phyloP scores from a whole-genome alignment of 2,113 vertebrate species.

The Condylura cristata region DNA sequence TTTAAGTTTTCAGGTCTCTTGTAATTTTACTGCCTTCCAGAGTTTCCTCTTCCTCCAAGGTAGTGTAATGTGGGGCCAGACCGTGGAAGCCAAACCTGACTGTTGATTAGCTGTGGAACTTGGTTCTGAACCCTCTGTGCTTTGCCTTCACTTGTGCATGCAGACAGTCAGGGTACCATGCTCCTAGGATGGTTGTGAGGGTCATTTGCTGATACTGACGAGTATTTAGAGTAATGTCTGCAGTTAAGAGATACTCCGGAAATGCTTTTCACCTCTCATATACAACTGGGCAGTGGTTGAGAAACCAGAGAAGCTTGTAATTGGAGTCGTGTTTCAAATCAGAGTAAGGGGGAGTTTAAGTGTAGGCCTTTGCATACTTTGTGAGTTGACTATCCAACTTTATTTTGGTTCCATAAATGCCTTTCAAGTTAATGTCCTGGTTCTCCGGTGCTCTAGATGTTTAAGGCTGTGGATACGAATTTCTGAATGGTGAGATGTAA shows the following conservation, averaged over 20 bases:
- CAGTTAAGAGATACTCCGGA: background rate
- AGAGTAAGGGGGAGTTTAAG: background rate
- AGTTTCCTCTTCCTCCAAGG: background rate
- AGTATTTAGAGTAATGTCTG: background rate
- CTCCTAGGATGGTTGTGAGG: background rate
- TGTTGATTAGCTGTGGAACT: background rate
- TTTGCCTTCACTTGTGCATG: background rate
- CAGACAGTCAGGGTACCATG: background rate
- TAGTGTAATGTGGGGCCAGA: rapidly evolving
- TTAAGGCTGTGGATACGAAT: background rate
- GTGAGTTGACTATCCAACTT: background rate
- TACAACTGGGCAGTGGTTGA: background rate
- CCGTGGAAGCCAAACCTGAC: background rate
- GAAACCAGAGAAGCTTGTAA: background rate
- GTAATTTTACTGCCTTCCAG: background rate
- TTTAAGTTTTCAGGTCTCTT: background rate
- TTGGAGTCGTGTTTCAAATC: background rate
- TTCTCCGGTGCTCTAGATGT: too few species aligned
- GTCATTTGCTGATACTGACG: too few species aligned
- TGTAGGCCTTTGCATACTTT: rapidly evolving
- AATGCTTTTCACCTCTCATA: rapidly evolving
- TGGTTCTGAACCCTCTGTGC: background rate
- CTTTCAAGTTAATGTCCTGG: rapidly evolving
- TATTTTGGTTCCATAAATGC: rapidly evolving
- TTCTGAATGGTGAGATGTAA: background rate